Conservation (phyloP, 2,113 vertebrate species). For the Mustelus asterias region DNA sequence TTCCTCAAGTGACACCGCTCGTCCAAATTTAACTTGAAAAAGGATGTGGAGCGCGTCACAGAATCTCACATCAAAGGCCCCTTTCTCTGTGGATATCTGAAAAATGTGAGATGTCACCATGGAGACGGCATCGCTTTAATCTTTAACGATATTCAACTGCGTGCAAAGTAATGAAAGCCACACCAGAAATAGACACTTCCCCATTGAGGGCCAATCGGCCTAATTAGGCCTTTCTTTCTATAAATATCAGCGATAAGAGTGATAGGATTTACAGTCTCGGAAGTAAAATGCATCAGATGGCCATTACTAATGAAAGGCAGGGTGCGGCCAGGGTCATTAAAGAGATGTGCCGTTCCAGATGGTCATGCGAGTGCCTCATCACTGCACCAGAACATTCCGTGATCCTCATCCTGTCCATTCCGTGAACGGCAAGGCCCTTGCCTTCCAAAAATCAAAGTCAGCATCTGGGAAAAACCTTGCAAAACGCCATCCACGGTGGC, state of each 20-base stretch:
- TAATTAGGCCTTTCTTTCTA: not conserved
- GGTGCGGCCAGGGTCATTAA: not conserved
- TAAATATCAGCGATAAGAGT: not conserved
- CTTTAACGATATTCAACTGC: slow-evolving; percentile 24
- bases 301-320: slow-evolving; percentile 4
- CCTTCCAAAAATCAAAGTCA: not conserved
- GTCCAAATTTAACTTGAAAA: not conserved
- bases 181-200: not conserved
- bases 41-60: not conserved
- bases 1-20: not conserved
- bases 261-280: not conserved
- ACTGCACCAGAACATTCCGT: not conserved
- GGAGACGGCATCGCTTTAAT: not conserved
- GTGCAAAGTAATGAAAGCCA: not conserved
- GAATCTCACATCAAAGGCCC: not conserved
- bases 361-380: too few species aligned
- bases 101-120: not conserved
- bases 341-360: not conserved
- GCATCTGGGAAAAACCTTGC: not conserved
- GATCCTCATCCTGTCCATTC: not conserved
- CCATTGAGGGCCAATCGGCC: slow-evolving; percentile 3
- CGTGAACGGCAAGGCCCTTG: too few species aligned
- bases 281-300: not conserved
- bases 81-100: not conserved
- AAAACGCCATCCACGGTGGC: too few species aligned